These are phyloP conservation scores for Ianthella basta DNA, from an alignment of 37 sponge, comb jelly and placozoan species.

Conservation along the genomic window DNA sequence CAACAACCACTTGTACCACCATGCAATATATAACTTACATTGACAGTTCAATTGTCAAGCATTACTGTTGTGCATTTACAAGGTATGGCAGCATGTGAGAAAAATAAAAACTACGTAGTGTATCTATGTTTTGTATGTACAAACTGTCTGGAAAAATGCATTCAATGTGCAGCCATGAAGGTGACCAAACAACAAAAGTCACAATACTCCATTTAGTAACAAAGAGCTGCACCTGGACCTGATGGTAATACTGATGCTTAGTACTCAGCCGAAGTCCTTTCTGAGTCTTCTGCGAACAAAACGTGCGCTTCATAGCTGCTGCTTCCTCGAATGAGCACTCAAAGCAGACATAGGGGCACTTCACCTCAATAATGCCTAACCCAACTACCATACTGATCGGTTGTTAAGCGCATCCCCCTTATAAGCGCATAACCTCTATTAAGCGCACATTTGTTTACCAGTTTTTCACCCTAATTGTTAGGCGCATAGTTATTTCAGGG, in stretches of 20 bases:
- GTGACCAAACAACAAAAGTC: constrained; percentile 28
- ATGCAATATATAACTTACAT: not conserved
- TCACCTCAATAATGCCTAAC: constrained; percentile 26
- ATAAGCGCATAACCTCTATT: too few species aligned
- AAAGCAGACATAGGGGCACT: constrained; percentile 11
- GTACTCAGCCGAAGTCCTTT: not conserved
- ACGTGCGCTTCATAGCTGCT: constrained; percentile 8
- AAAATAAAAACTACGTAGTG: constrained; percentile 27
- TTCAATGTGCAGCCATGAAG: constrained; percentile 24
- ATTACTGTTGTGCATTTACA: constrained; percentile 11
- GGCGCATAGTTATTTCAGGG: too few species aligned
- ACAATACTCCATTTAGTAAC: constrained; percentile 24
- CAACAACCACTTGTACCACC: constrained; percentile 27
- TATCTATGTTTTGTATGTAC: constrained; percentile 18
- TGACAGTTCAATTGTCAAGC: not conserved
- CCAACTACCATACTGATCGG: too few species aligned
- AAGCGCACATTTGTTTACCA: too few species aligned
- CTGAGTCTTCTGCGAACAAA: constrained; percentile 12
- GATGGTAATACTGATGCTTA: constrained; percentile 31
- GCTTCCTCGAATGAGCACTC: constrained; percentile 27
- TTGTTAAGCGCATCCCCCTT: too few species aligned
- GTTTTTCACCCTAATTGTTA: too few species aligned
- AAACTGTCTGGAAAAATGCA: constrained; percentile 11
- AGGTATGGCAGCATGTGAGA: constrained; percentile 32
- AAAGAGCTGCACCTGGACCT: constrained; percentile 43